Evolutionary conservation across 2,113 vertebrate species (phyloP), one percentile per base, ranked within the genome.

Genomic region (Thryonomys swinderianus): DNA sequence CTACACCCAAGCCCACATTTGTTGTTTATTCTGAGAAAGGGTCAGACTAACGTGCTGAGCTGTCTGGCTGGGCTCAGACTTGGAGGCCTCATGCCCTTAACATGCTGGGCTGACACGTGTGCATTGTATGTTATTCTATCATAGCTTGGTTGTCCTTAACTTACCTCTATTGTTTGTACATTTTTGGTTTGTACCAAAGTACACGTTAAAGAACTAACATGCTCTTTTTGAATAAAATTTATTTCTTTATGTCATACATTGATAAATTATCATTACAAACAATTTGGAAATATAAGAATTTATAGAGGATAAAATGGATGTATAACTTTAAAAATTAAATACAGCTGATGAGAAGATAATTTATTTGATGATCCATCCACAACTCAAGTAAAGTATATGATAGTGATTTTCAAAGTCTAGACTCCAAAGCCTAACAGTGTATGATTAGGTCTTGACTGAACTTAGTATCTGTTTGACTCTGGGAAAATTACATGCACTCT

Each of bases 181-280:
- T 40, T 40, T 90, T 82, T 82, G 16, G 30, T 85, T 32, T n/a
- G 57, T 62, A 76, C 7, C 32, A 69, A 82, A 78, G n/a, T n/a
- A 89, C 3, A 17, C 27, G 37, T 89, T 69, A 80, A 92, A 81
- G 78, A 53, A 21, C 25, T 85, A 80, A 88, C 48, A 79, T 66
- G 4, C 53, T 89, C 5, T 85, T 88, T 90, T n/a, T 82, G 53
- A 59, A 81, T 55, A 18, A 51, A 92, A 23, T 71, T 74, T 86
- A 71, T 57, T 88, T 88, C 83, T 91, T 74, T 83, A 27, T 90
- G 34, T 66, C 10, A 90, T 84, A 96, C 37, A 84, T 67, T 37
- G 13, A 53, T 83, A 76, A 55, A 10, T 16, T 66, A 83, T 80
- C 20, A 73, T 91, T 91, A 53, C 25, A 37, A 59, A 83, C 1